phyloP scores from a whole-genome alignment of 2,113 vertebrate species.

The Nannospalax galili region DNA sequence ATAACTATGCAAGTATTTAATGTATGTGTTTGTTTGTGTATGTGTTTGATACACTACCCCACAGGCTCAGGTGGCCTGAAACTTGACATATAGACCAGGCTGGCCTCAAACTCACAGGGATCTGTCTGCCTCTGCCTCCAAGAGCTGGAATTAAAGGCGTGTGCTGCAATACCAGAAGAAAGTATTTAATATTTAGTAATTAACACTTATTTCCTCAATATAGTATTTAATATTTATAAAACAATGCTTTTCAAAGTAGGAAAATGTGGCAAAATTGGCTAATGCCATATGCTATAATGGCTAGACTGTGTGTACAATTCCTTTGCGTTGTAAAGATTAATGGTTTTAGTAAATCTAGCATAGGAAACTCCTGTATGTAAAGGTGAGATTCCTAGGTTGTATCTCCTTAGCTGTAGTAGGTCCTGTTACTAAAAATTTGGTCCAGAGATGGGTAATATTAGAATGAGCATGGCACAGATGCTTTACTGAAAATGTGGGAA shows the following conservation, averaged over 20 bases:
- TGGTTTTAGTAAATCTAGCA: not conserved
- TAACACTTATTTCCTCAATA: not conserved
- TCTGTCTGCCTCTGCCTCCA: too few species aligned
- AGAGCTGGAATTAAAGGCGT: too few species aligned
- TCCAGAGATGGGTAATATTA: not conserved
- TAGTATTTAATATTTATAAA: not conserved
- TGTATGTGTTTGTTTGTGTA: too few species aligned
- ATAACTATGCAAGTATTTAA: not conserved
- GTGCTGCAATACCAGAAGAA: too few species aligned
- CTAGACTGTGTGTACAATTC: not conserved
- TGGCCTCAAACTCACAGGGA: too few species aligned
- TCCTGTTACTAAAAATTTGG: not conserved
- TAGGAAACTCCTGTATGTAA: not conserved
- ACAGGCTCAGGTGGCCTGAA: too few species aligned
- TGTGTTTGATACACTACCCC: too few species aligned
- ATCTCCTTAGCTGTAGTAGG: not conserved
- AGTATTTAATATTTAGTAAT: too few species aligned
- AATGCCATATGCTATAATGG: accelerated
- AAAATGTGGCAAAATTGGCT: not conserved
- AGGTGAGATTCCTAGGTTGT: not conserved
- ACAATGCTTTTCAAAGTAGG: not conserved
- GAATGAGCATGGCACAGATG: not conserved
- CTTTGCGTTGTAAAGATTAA: not conserved
- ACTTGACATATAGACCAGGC: too few species aligned
- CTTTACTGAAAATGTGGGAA: not conserved